Evolutionary conservation across 2,113 vertebrate species (phyloP), one percentile per base, ranked within the genome.

Genomic region (Aphyosemion australe): DNA sequence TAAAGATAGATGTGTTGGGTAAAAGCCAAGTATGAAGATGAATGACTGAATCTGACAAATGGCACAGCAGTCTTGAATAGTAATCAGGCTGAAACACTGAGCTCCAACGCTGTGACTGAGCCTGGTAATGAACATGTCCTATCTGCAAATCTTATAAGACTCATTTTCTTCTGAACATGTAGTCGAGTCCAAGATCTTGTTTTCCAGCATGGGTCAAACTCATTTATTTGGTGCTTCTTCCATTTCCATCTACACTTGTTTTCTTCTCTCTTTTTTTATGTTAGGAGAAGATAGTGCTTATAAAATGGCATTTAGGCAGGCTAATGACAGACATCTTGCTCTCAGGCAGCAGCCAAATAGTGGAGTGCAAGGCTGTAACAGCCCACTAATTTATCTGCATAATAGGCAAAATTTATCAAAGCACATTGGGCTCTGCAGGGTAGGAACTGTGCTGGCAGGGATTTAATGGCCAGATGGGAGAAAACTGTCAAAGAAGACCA

Each of bases 371-470:
- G 48, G 62, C 57, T 60, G 52, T 69, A 61, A 77, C 56, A 71
- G 73, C 67, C 57, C 61, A 65, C 83, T 85, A 78, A 88, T 89
- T 87, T 85, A 87, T 86, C 87, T 88, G 65, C 74, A 85, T 85
- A 87, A 91, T 84, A 69, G 84, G 69, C 56, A 26, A 79, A 77
- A 89, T 89, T 74, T 86, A 89, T 90, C 85, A 91, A 80, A 82
- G 74, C 77, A 67, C 82, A 69, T 63, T 73, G 70, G 76, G 67
- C 84, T 80, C 78, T 66, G 83, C 83, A 74, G 83, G 79, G 65
- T 76, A 77, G 21, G 26, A 48, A 69, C 72, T 74, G 42, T 48
- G 62, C 77, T 73, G 69, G 80, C 59, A 21, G 84, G 86, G 77
- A 80, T 89, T 80, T 90, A 87, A 90, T 90, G 79, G 82, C 62